Evolutionary conservation across 1,140 invertebrate genomes (phyloP), one percentile per base, ranked within the genome.

Genomic region (Cecropterus lyciades): DNA sequence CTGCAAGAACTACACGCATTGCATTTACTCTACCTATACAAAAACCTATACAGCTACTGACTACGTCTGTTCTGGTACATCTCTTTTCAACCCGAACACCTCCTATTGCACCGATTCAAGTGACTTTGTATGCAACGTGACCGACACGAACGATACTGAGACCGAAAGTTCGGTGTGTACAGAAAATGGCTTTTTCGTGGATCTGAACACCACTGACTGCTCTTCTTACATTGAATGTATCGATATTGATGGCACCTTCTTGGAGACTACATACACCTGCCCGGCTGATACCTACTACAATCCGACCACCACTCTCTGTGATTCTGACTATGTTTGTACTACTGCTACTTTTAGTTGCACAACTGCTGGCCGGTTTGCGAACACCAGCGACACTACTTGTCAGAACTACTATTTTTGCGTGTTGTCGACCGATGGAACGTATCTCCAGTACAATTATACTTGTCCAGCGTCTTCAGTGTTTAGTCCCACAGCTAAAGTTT

Each of bases 31-130:
- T 42, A 69, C 46, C 17, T 24, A 67, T 30, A 75, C 48, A 11
- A 16, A 20, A 17, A 71, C 59, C 11, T 85, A 69, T 49, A 7
- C 77, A 3, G 49, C 73, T 3, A 84, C 81, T 62, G 75, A 85
- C 72, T 87, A 85, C 67, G 70, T 75, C 13, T 87, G 85, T 43
- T 82, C 85, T 1, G 69, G 76, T 6, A 81, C 75, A 7, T 81
- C 78, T 0, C 55, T 84, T 27, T 86, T 86, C 60, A 77, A 73
- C 14, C 82, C 82, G 0, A 66, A 51, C n/a, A 63, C 72, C 6
- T 49, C 67, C 0, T 49, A 37, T 10, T 86, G 84, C 62, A 79
- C 77, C 7, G 63, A 55, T 0, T 62, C 75, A 10, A 67, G 63
- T 5, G 77, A 73, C 46, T 84, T 82, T 42, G 70, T 67, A 4